Evolutionary conservation across 2,113 vertebrate genomes (phyloP), one percentile per base, ranked within the genome.

Genomic region (Canis aureus): DNA sequence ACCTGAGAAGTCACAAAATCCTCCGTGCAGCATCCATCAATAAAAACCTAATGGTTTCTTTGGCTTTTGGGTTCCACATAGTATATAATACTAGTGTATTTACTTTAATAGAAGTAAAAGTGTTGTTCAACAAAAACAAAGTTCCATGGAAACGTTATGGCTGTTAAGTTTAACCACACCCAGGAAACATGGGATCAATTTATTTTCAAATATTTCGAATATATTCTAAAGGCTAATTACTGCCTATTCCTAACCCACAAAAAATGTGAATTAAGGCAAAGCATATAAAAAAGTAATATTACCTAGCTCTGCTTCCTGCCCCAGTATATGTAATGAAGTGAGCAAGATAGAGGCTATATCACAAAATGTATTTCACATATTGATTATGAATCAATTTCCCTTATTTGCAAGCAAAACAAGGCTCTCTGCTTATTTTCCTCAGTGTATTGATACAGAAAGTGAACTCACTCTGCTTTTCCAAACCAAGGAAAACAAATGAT

Each of bases 401-500:
- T 62, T 87, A 80, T 95, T 96, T 95, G 12, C n/a, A 93, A 96
- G 60, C 71, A 71, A 96, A 94, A 51, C 9, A 43, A 79, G 13
- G 16, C 23, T 43, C 66, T 91, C 38, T 95, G 80, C 94, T 32
- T 88, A 88, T 92, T 98, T 91, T 43, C 95, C 78, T 91, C 66
- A 76, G 8, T 92, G 67, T 74, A 49, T 16, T 69, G 88, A 81
- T 64, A 97, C 95, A 89, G 82, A 95, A 98, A 97, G 53, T 87
- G 91, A 95, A 80, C 22, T 82, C 55, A 27, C 11, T 80, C 49
- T 83, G 62, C 96, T 71, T 81, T 84, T 38, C 38, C 64, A 92
- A 53, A 97, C n/a, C 7, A 96, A 95, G 78, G 78, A 96, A 97
- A 89, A 96, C 96, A 97, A 98, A 95, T 57, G 60, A 98, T 95